Evolutionary conservation across 1,140 invertebrate genomes (phyloP).

Genomic region (Bombus impatiens): DNA sequence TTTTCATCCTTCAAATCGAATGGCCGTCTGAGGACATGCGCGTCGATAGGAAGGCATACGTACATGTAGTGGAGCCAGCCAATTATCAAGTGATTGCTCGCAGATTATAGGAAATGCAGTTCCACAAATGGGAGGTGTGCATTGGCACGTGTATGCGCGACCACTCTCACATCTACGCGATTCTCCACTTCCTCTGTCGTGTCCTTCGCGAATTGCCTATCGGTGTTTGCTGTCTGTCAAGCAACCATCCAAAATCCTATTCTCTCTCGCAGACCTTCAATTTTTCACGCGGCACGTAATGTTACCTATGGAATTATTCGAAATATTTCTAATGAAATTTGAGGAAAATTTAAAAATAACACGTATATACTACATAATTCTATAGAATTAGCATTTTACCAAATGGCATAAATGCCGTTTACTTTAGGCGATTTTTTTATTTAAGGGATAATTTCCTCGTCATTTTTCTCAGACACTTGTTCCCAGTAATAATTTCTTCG

Average conservation of each 20-base stretch:
- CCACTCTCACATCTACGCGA: conserved; percentile 26
- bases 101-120: conserved; percentile 76
- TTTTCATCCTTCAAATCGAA: conserved; percentile 62
- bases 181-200: conserved; percentile 65
- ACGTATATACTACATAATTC: too few relatives aligned
- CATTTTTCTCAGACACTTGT: too few relatives aligned
- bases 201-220: conserved; percentile 72
- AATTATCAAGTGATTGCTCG: conserved; percentile 76
- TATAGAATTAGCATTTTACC: too few relatives aligned
- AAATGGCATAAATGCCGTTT: too few relatives aligned
- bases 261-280: not conserved
- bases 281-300: not conserved
- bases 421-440: too few relatives aligned
- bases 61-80: conserved; percentile 50
- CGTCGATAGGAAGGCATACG: conserved; percentile 28
- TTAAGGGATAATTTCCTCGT: too few relatives aligned
- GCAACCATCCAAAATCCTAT: conserved; percentile 18
- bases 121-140: conserved; percentile 62
- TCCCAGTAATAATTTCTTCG: too few relatives aligned
- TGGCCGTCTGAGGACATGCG: conserved; percentile 61
- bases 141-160: conserved; percentile 39
- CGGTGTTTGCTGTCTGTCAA: conserved; percentile 66
- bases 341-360: not conserved
- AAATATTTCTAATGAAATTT: not conserved
- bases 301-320: not conserved